phyloP scores from a whole-genome alignment of 1,140 invertebrate genomes.

The Leptoteleia sp. region DNA sequence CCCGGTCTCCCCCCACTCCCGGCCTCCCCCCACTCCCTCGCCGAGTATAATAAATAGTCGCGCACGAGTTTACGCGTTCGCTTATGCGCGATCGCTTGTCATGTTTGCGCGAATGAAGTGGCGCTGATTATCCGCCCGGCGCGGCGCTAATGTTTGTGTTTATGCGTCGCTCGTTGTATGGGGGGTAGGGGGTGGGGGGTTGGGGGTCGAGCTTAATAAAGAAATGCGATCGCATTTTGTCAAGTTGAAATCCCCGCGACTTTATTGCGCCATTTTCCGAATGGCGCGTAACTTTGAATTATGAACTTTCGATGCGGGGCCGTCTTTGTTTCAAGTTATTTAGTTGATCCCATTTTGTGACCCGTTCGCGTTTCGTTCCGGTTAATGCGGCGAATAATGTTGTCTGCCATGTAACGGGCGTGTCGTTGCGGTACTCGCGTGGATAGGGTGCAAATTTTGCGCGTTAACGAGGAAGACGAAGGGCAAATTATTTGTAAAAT shows the following conservation, averaged over 20 bases:
- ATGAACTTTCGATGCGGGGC: conserved; percentile 3
- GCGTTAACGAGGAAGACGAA: too few species aligned
- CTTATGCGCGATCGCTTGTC: conserved; percentile 21
- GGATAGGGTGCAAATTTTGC: too few species aligned
- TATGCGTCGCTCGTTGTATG: conserved; percentile 36
- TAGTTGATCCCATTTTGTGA: neutral
- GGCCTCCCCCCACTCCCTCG: neutral
- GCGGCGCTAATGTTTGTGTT: conserved; percentile 53
- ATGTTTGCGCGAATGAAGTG: conserved; percentile 34
- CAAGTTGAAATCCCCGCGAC: conserved; percentile 44
- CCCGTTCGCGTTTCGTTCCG: neutral
- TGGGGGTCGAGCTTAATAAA: conserved; percentile 63
- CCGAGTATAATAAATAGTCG: neutral
- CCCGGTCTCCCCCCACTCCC: neutral
- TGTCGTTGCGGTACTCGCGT: too few species aligned
- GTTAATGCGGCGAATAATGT: neutral
- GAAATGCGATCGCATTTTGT: conserved; percentile 64
- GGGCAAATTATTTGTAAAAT: too few species aligned
- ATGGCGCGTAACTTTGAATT: conserved; percentile 44
- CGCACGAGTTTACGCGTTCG: neutral
- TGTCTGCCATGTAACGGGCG: too few species aligned
- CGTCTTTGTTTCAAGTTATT: conserved; percentile 22
- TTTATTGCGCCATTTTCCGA: conserved; percentile 47
- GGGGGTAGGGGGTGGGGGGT: too few species aligned
- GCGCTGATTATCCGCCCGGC: conserved; percentile 39